Base-by-base conservation (phyloP, 2,888 invertebrate species). In the Hydrotaea diabolus region DNA sequence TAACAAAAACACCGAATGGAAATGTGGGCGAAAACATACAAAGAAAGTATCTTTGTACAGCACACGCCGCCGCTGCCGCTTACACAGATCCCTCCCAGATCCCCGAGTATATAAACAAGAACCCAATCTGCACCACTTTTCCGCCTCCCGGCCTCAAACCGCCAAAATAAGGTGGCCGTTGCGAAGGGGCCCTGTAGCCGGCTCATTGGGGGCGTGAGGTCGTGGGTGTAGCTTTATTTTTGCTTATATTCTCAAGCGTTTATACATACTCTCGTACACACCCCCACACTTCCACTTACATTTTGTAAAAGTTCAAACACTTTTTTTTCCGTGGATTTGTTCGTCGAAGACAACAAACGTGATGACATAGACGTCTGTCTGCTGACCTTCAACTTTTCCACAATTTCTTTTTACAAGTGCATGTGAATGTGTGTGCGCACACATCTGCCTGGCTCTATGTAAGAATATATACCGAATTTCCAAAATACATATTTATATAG, bases 351-450 rank as follows among this genome's bases (percentile, higher is more conserved):
- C 82, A 84, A 80, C 77, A 85, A 86, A 80, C 78, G 85, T 85
- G 85, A 85, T 80, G 74, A 80, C 66, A 86, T 78, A 85, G 78
- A 84, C 84, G 90, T 90, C 88, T 90, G 91, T 90, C 89, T 90
- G 90, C 90, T 89, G 90, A 90, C 90, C 90, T 90, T 90, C 91
- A 90, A 90, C 91, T 91, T 90, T 90, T 69, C 69, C 69, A 69
- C 69, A 69, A 89, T 31, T 31, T 31, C 3, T 31, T 31, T 31
- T 4, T 31, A 31, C 7, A 7, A 89, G 88, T 88, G 87, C 89
- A 89, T 89, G 87, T 89, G 43, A 36, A 49, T 49, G 55, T 78
- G 17, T 64, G 0, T 31, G 75, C 39, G 5, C 11, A 3, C 19
- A 19, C 0, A 21, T 21, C 8, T 21, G 9, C 11, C 17, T 53